A percentile compares a stretch with the other conserved stretches of the same genome.
These are phyloP conservation scores for Pseudopleuronectes americanus DNA, from an alignment of 2,797 vertebrate species.

Conservation along the genomic window DNA sequence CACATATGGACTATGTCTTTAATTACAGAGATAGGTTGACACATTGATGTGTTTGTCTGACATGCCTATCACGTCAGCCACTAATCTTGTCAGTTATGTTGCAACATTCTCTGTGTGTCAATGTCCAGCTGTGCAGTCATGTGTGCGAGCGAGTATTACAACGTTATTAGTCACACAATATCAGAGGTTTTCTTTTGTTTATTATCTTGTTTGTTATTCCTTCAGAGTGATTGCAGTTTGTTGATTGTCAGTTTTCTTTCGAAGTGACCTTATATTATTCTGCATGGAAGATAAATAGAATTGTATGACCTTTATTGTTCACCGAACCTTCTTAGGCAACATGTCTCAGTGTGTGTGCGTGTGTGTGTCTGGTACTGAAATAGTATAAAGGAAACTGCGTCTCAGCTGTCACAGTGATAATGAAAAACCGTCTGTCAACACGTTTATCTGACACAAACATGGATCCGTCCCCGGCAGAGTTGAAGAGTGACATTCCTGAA, in stretches of 20 bases:
- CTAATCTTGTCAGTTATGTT: slow-evolving; percentile 52
- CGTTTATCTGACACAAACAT: slow-evolving; percentile 44
- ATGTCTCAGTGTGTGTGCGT: no score
- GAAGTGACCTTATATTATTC: background rate
- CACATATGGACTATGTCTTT: background rate
- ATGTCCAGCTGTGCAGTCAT: slow-evolving; percentile 23
- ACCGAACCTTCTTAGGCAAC: no score
- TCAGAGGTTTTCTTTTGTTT: no score
- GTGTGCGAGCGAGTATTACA: background rate
- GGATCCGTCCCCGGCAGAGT: slow-evolving; percentile 20
- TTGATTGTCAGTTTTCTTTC: background rate
- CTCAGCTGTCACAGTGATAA: slow-evolving; percentile 46
- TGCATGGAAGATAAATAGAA: background rate
- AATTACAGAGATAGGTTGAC: slow-evolving; percentile 38
- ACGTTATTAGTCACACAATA: no score
- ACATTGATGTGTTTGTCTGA: slow-evolving; percentile 40
- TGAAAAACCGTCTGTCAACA: slow-evolving; percentile 44
- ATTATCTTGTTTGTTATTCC: no score
- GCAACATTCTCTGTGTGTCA: slow-evolving; percentile 24
- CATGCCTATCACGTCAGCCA: slow-evolving; percentile 32
- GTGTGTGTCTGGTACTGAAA: slow-evolving; percentile 31
- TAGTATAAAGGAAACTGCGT: slow-evolving; percentile 51
- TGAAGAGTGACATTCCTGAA: slow-evolving; percentile 56
- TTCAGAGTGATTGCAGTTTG: no score
- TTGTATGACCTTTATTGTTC: background rate